Conservation (phyloP, 64 coral and sea anemone species). For the Astreopora myriophthalma region DNA sequence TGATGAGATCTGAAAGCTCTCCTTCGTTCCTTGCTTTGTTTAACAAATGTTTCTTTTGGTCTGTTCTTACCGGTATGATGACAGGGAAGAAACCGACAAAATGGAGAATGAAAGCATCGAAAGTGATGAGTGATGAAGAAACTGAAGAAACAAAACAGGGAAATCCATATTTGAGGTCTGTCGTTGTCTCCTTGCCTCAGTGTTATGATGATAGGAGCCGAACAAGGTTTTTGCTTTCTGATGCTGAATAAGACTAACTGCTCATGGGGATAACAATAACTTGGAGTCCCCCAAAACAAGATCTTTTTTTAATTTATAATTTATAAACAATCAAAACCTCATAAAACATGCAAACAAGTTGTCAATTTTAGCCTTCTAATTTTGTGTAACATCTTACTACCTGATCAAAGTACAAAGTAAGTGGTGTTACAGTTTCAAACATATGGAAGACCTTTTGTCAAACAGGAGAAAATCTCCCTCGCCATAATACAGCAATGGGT, state of each 20-base stretch:
- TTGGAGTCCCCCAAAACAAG: too few relatives aligned
- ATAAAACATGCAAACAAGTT: too few relatives aligned
- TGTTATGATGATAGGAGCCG: too few relatives aligned
- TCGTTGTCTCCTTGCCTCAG: too few relatives aligned
- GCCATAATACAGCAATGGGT: neutral
- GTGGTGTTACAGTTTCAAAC: neutral
- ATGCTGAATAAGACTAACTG: too few relatives aligned
- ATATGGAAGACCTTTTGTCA: neutral
- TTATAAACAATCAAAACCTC: too few relatives aligned
- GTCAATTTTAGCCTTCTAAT: too few relatives aligned
- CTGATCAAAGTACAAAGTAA: neutral
- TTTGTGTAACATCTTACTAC: too few relatives aligned
- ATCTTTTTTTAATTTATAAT: too few relatives aligned
- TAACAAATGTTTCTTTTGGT: neutral
- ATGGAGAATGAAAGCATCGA: neutral
- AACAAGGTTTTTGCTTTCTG: too few relatives aligned
- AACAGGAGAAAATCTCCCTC: neutral
- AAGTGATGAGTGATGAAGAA: neutral
- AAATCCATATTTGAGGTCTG: too few relatives aligned
- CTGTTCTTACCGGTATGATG: neutral
- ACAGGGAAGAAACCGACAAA: neutral
- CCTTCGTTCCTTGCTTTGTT: neutral
- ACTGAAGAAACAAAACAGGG: neutral
- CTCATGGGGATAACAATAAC: too few relatives aligned
- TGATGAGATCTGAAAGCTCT: neutral